A percentile compares a stretch with the other conserved stretches of the same genome.
These are phyloP conservation scores for Epinephelus awoara DNA, from an alignment of 2,797 vertebrate genomes.

Conservation along the genomic window DNA sequence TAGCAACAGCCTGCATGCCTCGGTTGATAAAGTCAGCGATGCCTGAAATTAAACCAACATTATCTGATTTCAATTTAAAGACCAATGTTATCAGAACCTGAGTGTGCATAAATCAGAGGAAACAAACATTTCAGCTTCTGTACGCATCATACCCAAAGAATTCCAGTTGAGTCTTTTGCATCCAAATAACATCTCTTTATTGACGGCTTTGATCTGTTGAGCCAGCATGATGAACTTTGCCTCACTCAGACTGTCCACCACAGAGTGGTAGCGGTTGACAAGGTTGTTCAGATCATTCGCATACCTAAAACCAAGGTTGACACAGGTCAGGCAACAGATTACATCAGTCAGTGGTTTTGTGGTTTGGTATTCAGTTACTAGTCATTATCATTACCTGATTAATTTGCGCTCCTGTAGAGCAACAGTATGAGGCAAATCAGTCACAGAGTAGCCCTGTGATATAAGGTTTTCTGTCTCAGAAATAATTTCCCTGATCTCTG, in stretches of 20 bases:
- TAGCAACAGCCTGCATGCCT: constrained; percentile 84
- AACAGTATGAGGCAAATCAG: constrained; percentile 85
- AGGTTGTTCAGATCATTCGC: constrained; percentile 83
- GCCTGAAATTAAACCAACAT: constrained; percentile 79
- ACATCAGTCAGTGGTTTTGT: not conserved
- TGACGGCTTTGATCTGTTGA: constrained; percentile 84
- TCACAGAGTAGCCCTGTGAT: constrained; percentile 86
- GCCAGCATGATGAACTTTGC: constrained; percentile 87
- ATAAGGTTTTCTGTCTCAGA: constrained; percentile 90
- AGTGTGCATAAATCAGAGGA: constrained; percentile 5
- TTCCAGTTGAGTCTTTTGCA: constrained; percentile 92
- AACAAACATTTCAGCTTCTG: not conserved
- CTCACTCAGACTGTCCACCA: constrained; percentile 86
- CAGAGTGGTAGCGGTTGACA: constrained; percentile 83
- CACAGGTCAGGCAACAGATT: constrained; percentile 14
- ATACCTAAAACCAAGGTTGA: constrained; percentile 80
- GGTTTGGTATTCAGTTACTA: not conserved
- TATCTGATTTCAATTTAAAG: not conserved
- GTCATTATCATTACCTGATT: constrained; percentile 65
- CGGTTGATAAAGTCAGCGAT: constrained; percentile 88
- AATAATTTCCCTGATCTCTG: constrained; percentile 88
- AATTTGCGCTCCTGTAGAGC: constrained; percentile 90
- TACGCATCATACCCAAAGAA: constrained; percentile 87
- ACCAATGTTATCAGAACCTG: not conserved
- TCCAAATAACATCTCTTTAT: constrained; percentile 85